A percentile compares a stretch with the other conserved stretches of the same genome.
phyloP scores from a whole-genome alignment of 2,888 invertebrate genomes.

The Lapara coniferarum region DNA sequence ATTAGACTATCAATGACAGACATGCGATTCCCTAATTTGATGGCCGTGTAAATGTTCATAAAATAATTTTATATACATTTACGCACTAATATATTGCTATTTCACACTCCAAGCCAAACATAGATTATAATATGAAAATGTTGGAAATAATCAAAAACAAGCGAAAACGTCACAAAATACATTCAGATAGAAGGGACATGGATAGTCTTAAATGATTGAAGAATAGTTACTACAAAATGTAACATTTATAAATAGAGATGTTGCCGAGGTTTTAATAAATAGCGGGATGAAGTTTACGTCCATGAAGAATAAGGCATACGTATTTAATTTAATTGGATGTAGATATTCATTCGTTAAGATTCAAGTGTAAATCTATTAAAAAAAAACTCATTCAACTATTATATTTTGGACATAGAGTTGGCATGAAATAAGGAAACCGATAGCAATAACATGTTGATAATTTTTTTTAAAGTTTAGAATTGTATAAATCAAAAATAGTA shows the following conservation, averaged over 20 bases:
- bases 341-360: too few relatives aligned
- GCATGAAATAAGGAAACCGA: too few relatives aligned
- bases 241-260: too few relatives aligned
- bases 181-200: not conserved
- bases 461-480: not conserved
- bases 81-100: not conserved
- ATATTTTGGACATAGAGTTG: too few relatives aligned
- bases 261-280: too few relatives aligned
- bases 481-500: not conserved
- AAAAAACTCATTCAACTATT: too few relatives aligned
- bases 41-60: not conserved
- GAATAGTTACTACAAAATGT: too few relatives aligned
- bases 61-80: not conserved
- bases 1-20: not conserved
- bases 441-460: not conserved
- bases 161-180: not conserved
- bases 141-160: not conserved
- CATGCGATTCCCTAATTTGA: not conserved
- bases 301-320: too few relatives aligned
- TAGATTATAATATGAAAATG: not conserved
- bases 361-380: too few relatives aligned
- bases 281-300: too few relatives aligned
- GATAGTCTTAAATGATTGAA: too few relatives aligned
- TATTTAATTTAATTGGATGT: too few relatives aligned
- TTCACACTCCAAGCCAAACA: not conserved